phyloP scores from a whole-genome alignment of 2,113 vertebrate genomes.

The Cyphomyrus plagiostoma region DNA sequence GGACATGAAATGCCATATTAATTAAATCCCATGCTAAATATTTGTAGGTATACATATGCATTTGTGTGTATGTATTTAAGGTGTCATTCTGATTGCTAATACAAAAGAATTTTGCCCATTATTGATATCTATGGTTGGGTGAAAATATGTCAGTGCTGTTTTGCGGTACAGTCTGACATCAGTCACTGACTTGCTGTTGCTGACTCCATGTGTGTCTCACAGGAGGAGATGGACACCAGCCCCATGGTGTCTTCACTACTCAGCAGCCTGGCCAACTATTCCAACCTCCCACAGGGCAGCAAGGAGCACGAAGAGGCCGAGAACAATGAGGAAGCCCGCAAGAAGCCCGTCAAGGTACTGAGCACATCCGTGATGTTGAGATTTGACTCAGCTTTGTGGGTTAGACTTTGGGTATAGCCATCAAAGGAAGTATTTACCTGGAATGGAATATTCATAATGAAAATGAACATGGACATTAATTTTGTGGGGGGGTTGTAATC shows the following conservation, averaged over 20 bases:
- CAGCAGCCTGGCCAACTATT: slow-evolving; percentile 94
- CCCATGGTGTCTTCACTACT: slow-evolving; percentile 96
- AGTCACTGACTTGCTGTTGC: not conserved
- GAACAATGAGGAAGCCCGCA: slow-evolving; percentile 81
- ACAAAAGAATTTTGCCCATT: not conserved
- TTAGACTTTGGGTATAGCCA: not conserved
- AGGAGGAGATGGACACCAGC: slow-evolving; percentile 99
- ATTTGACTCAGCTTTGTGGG: not conserved
- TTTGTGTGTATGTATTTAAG: not conserved
- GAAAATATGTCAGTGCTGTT: not conserved
- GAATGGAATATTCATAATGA: not conserved
- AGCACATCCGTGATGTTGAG: not conserved
- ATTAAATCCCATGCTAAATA: not conserved
- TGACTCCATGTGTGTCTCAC: not conserved
- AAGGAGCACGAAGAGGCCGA: slow-evolving; percentile 93
- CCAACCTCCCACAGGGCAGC: slow-evolving; percentile 90
- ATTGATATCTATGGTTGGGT: not conserved
- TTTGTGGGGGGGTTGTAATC: not conserved
- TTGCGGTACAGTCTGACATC: not conserved
- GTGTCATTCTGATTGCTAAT: not conserved
- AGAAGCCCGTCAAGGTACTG: slow-evolving; percentile 65
- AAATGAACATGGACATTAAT: not conserved
- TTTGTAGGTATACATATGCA: not conserved
- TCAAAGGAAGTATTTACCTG: not conserved
- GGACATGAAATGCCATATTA: not conserved